Evolutionary conservation across 2,888 invertebrate species (phyloP).

Genomic region (Eilema depressum): DNA sequence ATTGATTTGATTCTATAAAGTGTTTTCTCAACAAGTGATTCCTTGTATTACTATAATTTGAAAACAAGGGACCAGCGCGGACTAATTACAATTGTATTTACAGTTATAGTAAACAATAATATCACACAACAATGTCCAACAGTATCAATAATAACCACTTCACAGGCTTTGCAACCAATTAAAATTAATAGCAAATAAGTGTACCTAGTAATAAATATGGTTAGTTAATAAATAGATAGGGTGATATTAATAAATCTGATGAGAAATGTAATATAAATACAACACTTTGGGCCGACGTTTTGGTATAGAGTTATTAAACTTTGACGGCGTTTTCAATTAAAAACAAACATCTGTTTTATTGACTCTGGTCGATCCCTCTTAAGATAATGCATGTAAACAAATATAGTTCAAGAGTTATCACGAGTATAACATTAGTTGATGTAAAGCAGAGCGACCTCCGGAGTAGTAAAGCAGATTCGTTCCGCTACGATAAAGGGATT

Average conservation of each 20-base stretch:
- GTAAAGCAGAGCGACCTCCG: conserved; percentile 74
- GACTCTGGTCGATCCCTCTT: conserved; percentile 52
- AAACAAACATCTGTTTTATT: conserved; percentile 68
- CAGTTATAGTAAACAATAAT: conserved; percentile 2
- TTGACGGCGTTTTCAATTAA: conserved; percentile 46
- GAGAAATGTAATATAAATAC: background rate
- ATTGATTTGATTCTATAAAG: background rate
- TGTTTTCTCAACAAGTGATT: background rate
- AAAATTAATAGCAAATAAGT: background rate
- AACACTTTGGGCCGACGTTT: background rate
- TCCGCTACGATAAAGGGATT: conserved; percentile 80
- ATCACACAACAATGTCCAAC: background rate
- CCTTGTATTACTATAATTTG: background rate
- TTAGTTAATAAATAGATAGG: background rate
- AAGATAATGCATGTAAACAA: conserved; percentile 63
- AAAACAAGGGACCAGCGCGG: background rate
- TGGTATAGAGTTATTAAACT: conserved; percentile 13
- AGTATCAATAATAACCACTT: background rate
- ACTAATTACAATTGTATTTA: background rate
- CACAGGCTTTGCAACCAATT: background rate
- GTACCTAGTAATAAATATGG: conserved; percentile 4
- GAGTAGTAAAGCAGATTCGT: conserved; percentile 68
- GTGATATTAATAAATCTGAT: background rate
- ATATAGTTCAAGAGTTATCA: conserved; percentile 67
- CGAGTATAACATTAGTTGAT: conserved; percentile 69